Base-by-base conservation (phyloP, 2,113 vertebrate genomes). In the Xiphias gladius region DNA sequence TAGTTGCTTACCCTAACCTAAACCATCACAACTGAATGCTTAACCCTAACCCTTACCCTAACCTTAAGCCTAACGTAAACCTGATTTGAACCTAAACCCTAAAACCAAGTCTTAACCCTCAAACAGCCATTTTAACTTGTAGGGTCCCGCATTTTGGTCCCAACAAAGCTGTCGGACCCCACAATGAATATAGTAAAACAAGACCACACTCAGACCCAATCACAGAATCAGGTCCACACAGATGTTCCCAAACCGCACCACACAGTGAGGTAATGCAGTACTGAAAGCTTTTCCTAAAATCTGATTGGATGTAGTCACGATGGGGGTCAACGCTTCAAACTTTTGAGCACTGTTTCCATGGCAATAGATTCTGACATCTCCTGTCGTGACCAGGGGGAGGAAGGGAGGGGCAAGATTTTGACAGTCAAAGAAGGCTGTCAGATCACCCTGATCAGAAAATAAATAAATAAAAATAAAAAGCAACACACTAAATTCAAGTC, bases 331-430 rank as follows among this genome's bases (percentile, higher is more conserved):
- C 30, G 68, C 87, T 93, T 81, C 85, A 89, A 92, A 94, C 90
- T 90, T 93, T 93, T 87, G 84, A 92, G 83, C 87, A 71, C 91
- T 95, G 94, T 95, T 95, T 92, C 94, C 95, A 95, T 95, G 93
- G 94, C 85, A 71, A 95, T 93, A 83, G 90, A 88, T 90, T 90
- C 92, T 92, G 92, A 92, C 90, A 94, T 91, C 87, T 89, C 87
- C 78, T 71, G 79, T 82, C 79, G 89, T 93, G 89, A 91, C 83
- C 24, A 86, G 70, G 17, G 16, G 28, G 20, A 39, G n/a, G 10
- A 8, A 19, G 64, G 37, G 43, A 8, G 63, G 43, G 61, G 20
- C 16, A 41, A 89, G 61, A 82, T 83, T 72, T 69, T 43, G 67
- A 88, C 76, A 78, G 80, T 72, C 9, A 69, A 41, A 62, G 67